These are phyloP conservation scores for Crotalus horridus DNA, from an alignment of 2,113 vertebrate genomes.

Conservation along the genomic window DNA sequence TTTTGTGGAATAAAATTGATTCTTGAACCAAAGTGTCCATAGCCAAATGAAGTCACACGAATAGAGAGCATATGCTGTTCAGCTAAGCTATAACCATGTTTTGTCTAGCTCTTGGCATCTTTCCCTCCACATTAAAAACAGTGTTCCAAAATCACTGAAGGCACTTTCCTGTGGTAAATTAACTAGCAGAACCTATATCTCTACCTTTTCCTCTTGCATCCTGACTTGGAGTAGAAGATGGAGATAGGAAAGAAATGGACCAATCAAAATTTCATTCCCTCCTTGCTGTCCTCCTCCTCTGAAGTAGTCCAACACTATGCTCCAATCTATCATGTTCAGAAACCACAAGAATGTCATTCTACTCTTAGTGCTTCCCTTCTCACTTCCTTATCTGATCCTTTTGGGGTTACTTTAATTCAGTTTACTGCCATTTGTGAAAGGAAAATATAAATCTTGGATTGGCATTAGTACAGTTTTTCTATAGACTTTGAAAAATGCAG, in stretches of 20 bases:
- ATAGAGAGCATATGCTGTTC: background rate
- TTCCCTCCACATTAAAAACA: background rate
- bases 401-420: background rate
- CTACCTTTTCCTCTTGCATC: background rate
- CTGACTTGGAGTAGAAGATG: background rate
- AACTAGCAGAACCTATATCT: background rate
- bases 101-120: background rate
- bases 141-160: background rate
- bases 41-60: background rate
- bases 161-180: background rate
- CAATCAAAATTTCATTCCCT: background rate
- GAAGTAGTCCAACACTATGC: background rate
- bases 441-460: constrained; percentile 14
- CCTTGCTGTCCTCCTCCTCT: background rate
- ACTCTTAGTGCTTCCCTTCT: constrained; percentile 2
- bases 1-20: background rate
- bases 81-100: background rate
- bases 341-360: constrained; percentile 12
- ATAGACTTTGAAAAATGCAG: constrained; percentile 1
- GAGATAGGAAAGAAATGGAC: background rate
- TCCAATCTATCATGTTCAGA: constrained; percentile 6
- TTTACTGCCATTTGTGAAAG: constrained; percentile 15
- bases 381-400: constrained; percentile 16
- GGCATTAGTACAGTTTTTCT: constrained; percentile 13
- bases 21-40: background rate